phyloP scores from a whole-genome alignment of 1,140 invertebrate genomes.

The Neomicropteryx cornuta region DNA sequence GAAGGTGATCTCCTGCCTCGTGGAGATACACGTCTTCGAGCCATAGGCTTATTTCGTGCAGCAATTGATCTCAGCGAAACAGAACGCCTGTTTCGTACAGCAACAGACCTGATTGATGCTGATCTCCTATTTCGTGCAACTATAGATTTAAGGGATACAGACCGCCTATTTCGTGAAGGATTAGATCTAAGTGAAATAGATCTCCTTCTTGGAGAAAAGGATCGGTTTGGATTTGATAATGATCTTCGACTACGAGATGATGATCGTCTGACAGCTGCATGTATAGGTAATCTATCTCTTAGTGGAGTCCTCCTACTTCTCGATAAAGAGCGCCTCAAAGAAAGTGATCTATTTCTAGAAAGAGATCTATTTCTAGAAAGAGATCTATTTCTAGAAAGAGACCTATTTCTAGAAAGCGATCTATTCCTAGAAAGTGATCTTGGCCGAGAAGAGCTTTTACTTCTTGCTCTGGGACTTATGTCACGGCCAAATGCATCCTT shows the following conservation, averaged over 20 bases:
- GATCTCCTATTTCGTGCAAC: too few species aligned
- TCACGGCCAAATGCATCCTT: constrained; percentile 77
- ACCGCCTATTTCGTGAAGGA: too few species aligned
- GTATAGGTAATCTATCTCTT: constrained; percentile 7
- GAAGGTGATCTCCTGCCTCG: constrained; percentile 16
- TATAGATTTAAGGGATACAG: too few species aligned
- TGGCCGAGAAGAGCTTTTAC: constrained; percentile 22
- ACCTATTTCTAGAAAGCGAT: constrained; percentile 23
- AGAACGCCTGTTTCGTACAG: too few species aligned
- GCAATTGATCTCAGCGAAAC: too few species aligned
- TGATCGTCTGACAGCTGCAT: constrained; percentile 11
- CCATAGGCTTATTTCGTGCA: background rate
- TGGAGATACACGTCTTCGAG: background rate
- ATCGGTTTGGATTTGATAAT: background rate
- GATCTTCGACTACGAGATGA: constrained; percentile 10
- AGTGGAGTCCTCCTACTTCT: constrained; percentile 12
- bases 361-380: constrained; percentile 17
- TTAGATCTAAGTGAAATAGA: background rate
- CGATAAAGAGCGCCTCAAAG: constrained; percentile 14
- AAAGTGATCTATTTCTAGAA: constrained; percentile 17
- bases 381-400: constrained; percentile 22
- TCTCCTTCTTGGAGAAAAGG: background rate
- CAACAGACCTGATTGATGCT: too few species aligned
- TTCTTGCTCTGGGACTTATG: constrained; percentile 27
- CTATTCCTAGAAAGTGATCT: constrained; percentile 21